A percentile compares a stretch with the other conserved stretches of the same genome.
phyloP scores from a whole-genome alignment of 2,888 invertebrate genomes.

The Habrosyne pyritoides region DNA sequence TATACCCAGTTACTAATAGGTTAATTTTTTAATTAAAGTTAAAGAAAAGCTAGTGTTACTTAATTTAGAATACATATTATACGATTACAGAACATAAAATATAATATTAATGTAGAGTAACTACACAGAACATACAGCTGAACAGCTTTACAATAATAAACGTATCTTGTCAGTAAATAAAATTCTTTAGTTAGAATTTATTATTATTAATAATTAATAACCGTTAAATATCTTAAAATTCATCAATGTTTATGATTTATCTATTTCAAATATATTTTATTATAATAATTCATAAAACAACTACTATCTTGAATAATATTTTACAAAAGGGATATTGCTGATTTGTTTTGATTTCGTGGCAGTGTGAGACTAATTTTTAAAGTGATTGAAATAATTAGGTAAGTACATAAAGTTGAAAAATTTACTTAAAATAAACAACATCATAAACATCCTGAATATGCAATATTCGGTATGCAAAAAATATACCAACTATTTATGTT shows the following conservation, averaged over 20 bases:
- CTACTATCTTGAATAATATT: neutral
- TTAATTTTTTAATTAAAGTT: neutral
- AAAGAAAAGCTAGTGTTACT: neutral
- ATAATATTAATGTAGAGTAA: neutral
- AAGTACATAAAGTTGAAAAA: neutral
- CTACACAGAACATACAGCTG: no score
- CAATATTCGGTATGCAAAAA: neutral
- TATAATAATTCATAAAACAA: neutral
- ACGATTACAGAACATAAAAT: neutral
- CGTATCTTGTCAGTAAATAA: no score
- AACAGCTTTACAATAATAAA: no score
- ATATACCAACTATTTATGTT: slow-evolving; percentile 33
- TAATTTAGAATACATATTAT: neutral
- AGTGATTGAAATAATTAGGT: neutral
- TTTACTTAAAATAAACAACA: neutral
- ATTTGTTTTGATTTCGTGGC: slow-evolving; percentile 15
- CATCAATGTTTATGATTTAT: neutral
- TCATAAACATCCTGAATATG: no score
- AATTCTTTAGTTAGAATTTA: no score
- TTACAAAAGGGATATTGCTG: neutral
- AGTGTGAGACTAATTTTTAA: slow-evolving; percentile 11
- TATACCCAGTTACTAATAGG: neutral
- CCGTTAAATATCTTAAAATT: no score
- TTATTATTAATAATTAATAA: no score
- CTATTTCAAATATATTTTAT: neutral